phyloP scores from a whole-genome alignment of 2,797 vertebrate species.

The Leptatherina wallacei region DNA sequence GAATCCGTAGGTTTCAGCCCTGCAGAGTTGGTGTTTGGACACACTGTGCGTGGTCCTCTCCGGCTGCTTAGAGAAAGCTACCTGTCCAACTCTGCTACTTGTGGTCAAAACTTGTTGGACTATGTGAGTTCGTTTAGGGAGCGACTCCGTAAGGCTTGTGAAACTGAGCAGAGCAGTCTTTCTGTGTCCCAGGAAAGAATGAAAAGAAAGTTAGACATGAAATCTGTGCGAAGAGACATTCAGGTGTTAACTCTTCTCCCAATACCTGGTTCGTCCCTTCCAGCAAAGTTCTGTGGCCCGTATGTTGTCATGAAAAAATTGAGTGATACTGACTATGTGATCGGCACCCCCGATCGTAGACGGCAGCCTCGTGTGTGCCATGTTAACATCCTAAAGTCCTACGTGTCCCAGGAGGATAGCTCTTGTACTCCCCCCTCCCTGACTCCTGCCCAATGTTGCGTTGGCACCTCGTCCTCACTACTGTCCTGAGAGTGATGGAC shows the following conservation, averaged over 20 bases:
- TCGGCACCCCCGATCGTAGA: background rate
- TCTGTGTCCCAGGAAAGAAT: background rate
- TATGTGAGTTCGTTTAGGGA: background rate
- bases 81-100: background rate
- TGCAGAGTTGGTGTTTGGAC: background rate
- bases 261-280: background rate
- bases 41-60: background rate
- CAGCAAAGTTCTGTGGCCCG: background rate
- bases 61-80: background rate
- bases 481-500: background rate
- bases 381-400: conserved; percentile 10
- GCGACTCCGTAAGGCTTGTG: background rate
- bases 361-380: background rate
- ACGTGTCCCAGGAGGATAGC: background rate
- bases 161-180: background rate
- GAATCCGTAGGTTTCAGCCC: background rate
- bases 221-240: background rate
- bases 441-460: background rate
- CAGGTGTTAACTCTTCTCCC: background rate
- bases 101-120: background rate
- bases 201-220: background rate
- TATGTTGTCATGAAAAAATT: background rate
- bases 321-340: background rate
- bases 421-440: too few species aligned
- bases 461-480: background rate